phyloP scores from a whole-genome alignment of 2,113 vertebrate species.

The Takifugu flavidus region DNA sequence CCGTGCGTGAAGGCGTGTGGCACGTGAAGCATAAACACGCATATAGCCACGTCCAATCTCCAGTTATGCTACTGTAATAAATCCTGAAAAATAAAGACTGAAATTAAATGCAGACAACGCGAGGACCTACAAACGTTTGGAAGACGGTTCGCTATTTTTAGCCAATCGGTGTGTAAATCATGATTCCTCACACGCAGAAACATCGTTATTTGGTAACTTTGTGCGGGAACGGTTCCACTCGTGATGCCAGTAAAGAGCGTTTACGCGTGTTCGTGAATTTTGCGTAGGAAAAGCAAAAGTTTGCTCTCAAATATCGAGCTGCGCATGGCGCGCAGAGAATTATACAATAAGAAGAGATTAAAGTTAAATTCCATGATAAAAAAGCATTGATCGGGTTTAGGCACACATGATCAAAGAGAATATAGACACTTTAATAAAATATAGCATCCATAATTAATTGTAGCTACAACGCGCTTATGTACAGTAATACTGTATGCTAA shows the following conservation, averaged over 20 bases:
- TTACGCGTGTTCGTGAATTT: not conserved
- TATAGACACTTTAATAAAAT: conserved; percentile 79
- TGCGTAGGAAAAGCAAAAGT: not conserved
- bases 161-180: no score
- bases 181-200: no score
- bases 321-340: conserved; percentile 7
- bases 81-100: no score
- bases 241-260: not conserved
- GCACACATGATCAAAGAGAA: conserved; percentile 75
- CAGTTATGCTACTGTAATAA: no score
- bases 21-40: no score
- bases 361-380: conserved; percentile 14
- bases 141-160: no score
- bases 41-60: no score
- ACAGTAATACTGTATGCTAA: conserved; percentile 66
- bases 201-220: not conserved
- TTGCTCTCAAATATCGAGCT: conserved; percentile 26
- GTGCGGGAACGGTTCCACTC: no score
- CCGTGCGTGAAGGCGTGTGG: no score
- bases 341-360: not conserved
- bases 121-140: not conserved
- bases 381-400: conserved; percentile 57
- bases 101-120: not conserved
- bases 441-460: conserved; percentile 74
- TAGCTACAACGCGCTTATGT: conserved; percentile 65